phyloP scores from a whole-genome alignment of 2,113 vertebrate species.

The Camelus dromedarius region DNA sequence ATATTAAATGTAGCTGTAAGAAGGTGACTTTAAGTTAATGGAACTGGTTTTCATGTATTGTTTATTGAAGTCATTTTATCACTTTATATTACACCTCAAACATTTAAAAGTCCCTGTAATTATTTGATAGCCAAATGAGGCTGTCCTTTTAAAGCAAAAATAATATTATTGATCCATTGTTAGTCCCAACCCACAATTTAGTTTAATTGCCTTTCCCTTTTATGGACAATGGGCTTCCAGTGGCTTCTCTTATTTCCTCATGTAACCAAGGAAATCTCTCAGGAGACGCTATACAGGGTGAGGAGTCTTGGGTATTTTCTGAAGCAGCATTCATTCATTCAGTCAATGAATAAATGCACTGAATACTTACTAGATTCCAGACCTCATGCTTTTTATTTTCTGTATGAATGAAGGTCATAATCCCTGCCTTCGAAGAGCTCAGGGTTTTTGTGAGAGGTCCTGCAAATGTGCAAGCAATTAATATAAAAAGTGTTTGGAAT shows the following conservation, averaged over 20 bases:
- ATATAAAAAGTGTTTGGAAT: background rate
- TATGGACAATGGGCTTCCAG: background rate
- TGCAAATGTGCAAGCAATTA: background rate
- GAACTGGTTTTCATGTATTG: background rate
- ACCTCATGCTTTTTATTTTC: background rate
- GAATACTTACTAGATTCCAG: background rate
- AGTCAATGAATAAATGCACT: background rate
- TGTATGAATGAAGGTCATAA: background rate
- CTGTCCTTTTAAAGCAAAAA: conserved; percentile 52
- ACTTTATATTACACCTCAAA: conserved; percentile 11
- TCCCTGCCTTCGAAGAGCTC: background rate
- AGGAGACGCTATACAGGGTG: background rate
- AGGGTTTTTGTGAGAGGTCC: background rate
- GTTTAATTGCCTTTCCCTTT: background rate
- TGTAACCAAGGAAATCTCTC: background rate
- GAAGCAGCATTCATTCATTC: background rate
- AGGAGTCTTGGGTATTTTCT: background rate
- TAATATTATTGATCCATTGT: background rate
- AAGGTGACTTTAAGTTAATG: conserved; percentile 23
- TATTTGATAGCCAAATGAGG: conserved; percentile 42
- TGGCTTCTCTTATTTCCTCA: background rate
- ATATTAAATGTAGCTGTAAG: background rate
- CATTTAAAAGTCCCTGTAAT: conserved; percentile 33
- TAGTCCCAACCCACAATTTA: background rate
- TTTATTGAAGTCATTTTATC: conserved; percentile 39